A percentile compares a stretch with the other conserved stretches of the same genome.
These are phyloP conservation scores for Drosophila monieri DNA, from an alignment of 2,888 invertebrate species.

Conservation along the genomic window DNA sequence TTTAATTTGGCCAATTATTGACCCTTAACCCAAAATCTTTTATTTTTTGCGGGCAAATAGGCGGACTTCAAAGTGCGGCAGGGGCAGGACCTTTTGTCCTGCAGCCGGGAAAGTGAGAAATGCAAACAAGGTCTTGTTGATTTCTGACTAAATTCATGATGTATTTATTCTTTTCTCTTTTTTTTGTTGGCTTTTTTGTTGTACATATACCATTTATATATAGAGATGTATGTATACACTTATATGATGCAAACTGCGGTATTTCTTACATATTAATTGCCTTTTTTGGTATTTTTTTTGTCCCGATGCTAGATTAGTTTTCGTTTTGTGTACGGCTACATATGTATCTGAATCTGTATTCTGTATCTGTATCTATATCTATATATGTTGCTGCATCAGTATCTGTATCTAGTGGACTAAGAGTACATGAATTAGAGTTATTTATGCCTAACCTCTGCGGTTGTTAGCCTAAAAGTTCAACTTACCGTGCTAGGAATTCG, in stretches of 20 bases:
- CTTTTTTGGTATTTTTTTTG: neutral
- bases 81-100: no score
- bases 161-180: constrained; percentile 61
- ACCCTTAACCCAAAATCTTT: neutral
- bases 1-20: neutral
- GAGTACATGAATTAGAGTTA: constrained; percentile 44
- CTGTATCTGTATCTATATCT: neutral
- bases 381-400: constrained; percentile 4
- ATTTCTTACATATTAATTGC: constrained; percentile 40
- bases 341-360: constrained; percentile 30
- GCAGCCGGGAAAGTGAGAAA: constrained; percentile 3
- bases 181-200: constrained; percentile 5
- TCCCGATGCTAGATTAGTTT: constrained; percentile 43
- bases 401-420: constrained; percentile 48
- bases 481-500: constrained; percentile 64
- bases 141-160: constrained; percentile 76
- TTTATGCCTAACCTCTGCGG: constrained; percentile 41
- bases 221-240: constrained; percentile 26
- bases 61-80: neutral
- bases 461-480: constrained; percentile 56
- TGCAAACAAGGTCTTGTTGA: constrained; percentile 41
- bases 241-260: constrained; percentile 46
- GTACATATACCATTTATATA: constrained; percentile 23
- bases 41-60: neutral
- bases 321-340: constrained; percentile 47